Conservation (phyloP, 2,888 invertebrate genomes). For the Diplazon laetatorius region DNA sequence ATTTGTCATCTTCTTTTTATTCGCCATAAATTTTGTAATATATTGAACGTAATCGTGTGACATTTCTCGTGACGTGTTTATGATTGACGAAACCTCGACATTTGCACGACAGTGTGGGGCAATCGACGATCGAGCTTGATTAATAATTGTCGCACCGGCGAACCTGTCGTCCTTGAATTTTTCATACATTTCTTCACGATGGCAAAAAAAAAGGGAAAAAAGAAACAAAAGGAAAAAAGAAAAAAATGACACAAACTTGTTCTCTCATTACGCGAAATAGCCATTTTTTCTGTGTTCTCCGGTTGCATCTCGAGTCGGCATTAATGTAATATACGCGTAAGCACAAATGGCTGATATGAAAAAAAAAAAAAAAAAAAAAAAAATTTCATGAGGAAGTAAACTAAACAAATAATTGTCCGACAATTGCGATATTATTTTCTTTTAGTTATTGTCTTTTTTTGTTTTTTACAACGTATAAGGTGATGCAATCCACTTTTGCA, state of each 20-base stretch:
- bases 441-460: no score
- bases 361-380: no score
- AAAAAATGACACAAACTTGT: neutral
- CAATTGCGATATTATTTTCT: no score
- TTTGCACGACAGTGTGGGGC: neutral
- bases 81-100: neutral
- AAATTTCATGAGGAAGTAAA: no score
- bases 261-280: neutral
- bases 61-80: neutral
- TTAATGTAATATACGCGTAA: neutral
- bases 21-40: neutral
- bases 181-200: neutral
- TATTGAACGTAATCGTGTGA: neutral
- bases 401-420: no score
- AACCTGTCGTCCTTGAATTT: slow-evolving; percentile 27
- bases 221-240: slow-evolving; percentile 1
- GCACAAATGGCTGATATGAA: neutral
- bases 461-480: no score
- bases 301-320: neutral
- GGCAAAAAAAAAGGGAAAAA: neutral
- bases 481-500: no score
- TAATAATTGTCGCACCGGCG: neutral
- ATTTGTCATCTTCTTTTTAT: no score
- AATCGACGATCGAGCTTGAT: neutral
- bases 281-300: slow-evolving; percentile 3